A percentile compares a stretch with the other conserved stretches of the same genome.
Conservation (phyloP, 2,797 vertebrate species). For the Enteromius unitaeniatus region DNA sequence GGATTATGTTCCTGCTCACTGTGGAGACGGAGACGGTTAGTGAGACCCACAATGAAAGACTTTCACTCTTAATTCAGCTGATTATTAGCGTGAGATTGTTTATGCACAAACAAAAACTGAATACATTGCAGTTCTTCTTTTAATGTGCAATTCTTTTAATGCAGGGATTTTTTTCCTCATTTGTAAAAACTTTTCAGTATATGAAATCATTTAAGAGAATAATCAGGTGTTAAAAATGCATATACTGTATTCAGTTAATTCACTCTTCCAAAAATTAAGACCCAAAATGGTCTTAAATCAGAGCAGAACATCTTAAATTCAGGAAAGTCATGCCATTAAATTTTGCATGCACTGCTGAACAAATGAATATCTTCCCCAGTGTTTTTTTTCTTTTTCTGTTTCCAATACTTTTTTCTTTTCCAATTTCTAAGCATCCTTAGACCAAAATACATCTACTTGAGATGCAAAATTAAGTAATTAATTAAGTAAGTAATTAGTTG, state of each 20-base stretch:
- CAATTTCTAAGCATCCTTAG: neutral
- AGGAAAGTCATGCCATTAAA: neutral
- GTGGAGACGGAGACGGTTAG: neutral
- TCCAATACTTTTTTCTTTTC: neutral
- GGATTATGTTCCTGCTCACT: conserved; percentile 67
- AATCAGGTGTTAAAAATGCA: neutral
- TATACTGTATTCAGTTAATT: neutral
- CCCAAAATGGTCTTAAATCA: neutral
- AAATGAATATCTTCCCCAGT: neutral
- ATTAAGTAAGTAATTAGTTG: too few relatives aligned
- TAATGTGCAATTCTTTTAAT: conserved; percentile 9
- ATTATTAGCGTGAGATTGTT: conserved; percentile 1
- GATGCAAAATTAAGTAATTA: neutral
- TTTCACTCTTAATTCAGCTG: conserved; percentile 13
- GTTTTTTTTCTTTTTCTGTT: neutral
- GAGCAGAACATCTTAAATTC: neutral
- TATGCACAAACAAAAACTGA: conserved; percentile 12
- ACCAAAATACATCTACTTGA: neutral
- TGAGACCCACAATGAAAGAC: conserved; percentile 17
- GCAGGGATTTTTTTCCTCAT: neutral
- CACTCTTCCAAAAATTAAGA: neutral
- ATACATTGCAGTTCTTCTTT: neutral
- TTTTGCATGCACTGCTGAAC: neutral
- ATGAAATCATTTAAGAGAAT: neutral
- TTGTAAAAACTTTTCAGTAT: neutral